Conservation (phyloP, 1,140 invertebrate genomes). For the Sminthurides bifidus region DNA sequence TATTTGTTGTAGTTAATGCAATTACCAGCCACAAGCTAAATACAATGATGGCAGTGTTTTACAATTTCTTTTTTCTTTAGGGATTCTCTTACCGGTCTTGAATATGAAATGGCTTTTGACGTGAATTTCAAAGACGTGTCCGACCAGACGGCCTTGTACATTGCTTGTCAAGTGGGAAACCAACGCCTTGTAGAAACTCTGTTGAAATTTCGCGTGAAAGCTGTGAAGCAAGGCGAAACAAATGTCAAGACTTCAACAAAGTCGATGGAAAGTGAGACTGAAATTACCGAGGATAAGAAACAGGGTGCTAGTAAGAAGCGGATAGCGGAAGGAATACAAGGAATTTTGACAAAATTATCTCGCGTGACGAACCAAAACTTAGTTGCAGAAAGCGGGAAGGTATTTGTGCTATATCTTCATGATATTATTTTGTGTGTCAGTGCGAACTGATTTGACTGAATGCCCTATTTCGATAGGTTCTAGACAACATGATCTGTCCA, state of each 20-base stretch:
- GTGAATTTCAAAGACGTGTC: constrained; percentile 79
- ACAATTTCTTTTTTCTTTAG: constrained; percentile 4
- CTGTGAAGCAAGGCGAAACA: constrained; percentile 43
- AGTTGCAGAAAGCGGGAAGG: constrained; percentile 5
- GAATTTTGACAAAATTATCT: constrained; percentile 63
- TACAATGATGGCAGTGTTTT: background rate
- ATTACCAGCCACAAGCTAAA: too few species aligned
- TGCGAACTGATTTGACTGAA: background rate
- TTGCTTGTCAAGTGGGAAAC: constrained; percentile 73
- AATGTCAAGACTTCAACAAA: constrained; percentile 16
- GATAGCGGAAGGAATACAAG: constrained; percentile 75
- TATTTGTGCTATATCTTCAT: too few species aligned
- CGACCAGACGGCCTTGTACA: constrained; percentile 78
- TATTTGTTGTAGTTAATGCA: too few species aligned
- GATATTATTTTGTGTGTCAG: background rate
- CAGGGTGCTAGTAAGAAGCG: constrained; percentile 49
- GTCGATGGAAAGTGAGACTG: constrained; percentile 24
- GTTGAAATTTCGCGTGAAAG: constrained; percentile 58
- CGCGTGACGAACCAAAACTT: constrained; percentile 27
- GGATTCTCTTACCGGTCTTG: constrained; percentile 33
- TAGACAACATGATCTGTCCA: constrained; percentile 49
- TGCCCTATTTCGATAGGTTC: constrained; percentile 20
- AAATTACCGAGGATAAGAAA: constrained; percentile 23
- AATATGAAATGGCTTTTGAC: constrained; percentile 78
- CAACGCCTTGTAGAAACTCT: constrained; percentile 64